phyloP scores from a whole-genome alignment of 2,888 invertebrate species.

The Lycophotia porphyrea region DNA sequence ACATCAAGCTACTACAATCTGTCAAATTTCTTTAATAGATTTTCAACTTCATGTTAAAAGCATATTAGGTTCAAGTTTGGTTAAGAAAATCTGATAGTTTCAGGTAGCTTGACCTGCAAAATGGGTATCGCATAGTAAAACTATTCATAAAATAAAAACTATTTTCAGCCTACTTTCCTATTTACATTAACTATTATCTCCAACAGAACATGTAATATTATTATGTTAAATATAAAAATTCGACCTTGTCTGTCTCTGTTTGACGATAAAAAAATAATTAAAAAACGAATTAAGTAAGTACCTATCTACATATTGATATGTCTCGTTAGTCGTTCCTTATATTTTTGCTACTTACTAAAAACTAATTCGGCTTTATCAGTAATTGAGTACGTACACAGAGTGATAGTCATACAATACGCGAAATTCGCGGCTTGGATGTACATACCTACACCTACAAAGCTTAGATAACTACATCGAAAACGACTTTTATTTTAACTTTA shows the following conservation, averaged over 20 bases:
- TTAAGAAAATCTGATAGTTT: too few relatives aligned
- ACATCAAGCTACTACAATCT: too few relatives aligned
- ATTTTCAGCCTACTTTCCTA: slow-evolving; percentile 4
- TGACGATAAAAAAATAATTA: slow-evolving; percentile 29
- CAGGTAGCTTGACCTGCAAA: too few relatives aligned
- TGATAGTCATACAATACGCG: not conserved
- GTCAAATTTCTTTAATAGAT: too few relatives aligned
- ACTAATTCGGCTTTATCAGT: slow-evolving; percentile 15
- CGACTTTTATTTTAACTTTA: not conserved
- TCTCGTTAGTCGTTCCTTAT: not conserved
- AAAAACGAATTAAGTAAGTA: slow-evolving; percentile 2
- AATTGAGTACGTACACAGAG: not conserved
- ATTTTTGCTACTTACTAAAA: slow-evolving; percentile 18
- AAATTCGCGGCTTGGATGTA: not conserved
- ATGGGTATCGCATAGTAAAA: too few relatives aligned
- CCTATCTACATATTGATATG: slow-evolving; percentile 13
- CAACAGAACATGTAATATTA: not conserved
- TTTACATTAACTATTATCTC: not conserved
- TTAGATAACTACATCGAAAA: not conserved
- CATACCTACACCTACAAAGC: too few relatives aligned
- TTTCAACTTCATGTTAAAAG: too few relatives aligned
- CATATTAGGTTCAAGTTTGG: too few relatives aligned
- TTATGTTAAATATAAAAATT: not conserved
- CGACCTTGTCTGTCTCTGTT: slow-evolving; percentile 14
- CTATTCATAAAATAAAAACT: not conserved